Conservation (phyloP, 2,888 invertebrate species). For the Dolichomitus sp. region DNA sequence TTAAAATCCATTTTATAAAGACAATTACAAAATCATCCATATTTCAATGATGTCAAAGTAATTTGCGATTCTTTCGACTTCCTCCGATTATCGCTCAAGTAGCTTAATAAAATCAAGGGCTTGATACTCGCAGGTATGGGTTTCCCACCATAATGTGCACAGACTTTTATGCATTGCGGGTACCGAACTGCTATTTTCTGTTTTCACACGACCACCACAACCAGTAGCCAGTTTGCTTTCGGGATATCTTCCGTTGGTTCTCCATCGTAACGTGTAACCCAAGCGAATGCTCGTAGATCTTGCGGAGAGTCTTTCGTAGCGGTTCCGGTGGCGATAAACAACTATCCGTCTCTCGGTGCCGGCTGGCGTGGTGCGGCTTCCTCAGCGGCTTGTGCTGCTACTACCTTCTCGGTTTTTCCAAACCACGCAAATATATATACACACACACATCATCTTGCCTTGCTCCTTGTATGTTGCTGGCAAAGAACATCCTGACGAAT, state of each 20-base stretch:
- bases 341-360: constrained; percentile 72
- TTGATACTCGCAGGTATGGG: background rate
- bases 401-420: constrained; percentile 52
- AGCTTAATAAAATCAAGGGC: background rate
- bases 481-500: constrained; percentile 47
- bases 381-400: background rate
- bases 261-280: constrained; percentile 33
- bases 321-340: constrained; percentile 77
- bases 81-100: too few species aligned
- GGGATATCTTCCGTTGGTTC: background rate
- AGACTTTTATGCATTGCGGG: constrained; percentile 1
- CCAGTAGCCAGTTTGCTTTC: constrained; percentile 35
- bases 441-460: background rate
- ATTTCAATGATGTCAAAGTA: too few species aligned
- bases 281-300: constrained; percentile 47
- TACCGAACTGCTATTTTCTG: constrained; percentile 38
- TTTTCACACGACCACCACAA: constrained; percentile 27
- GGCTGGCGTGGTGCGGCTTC: constrained; percentile 31
- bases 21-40: too few species aligned
- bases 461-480: constrained; percentile 3
- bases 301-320: constrained; percentile 48
- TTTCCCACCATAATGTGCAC: background rate
- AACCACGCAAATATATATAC: constrained; percentile 28
- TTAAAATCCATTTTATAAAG: too few species aligned
- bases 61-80: too few species aligned